Evolutionary conservation across 2,113 vertebrate genomes (phyloP).

Genomic region (Cheirogaleus medius): DNA sequence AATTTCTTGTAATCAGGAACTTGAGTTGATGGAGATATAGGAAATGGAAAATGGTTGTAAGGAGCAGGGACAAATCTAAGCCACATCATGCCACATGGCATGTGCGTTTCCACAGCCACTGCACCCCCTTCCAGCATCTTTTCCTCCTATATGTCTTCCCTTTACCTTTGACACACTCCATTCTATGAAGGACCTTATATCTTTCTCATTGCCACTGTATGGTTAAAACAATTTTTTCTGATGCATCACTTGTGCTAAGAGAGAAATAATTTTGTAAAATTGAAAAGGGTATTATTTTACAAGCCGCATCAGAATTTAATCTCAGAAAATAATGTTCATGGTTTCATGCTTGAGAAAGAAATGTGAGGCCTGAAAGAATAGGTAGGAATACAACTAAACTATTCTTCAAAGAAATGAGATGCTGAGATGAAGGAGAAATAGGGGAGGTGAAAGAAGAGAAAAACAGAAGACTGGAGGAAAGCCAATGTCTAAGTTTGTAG

Average conservation of each 20-base stretch:
- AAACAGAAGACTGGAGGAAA: neutral
- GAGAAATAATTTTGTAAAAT: slow-evolving; percentile 1
- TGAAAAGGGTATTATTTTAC: slow-evolving; percentile 15
- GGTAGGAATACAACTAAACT: neutral
- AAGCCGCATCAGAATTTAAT: neutral
- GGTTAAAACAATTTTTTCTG: neutral
- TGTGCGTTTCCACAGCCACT: neutral
- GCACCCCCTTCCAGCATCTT: fast-evolving
- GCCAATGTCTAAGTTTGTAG: neutral
- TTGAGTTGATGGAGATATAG: neutral
- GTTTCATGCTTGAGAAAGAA: neutral
- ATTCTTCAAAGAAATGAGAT: neutral
- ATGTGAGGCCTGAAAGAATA: neutral
- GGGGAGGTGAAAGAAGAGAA: neutral
- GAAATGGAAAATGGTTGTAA: neutral
- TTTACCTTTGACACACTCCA: neutral
- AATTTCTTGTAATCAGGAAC: neutral
- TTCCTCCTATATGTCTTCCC: fast-evolving
- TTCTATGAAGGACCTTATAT: neutral
- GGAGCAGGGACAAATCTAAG: neutral
- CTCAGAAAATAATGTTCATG: neutral
- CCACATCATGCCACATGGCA: fast-evolving
- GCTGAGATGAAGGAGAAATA: neutral
- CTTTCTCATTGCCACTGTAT: neutral
- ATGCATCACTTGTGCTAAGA: neutral